Evolutionary conservation across 2,797 vertebrate genomes (phyloP), one percentile per base, ranked within the genome.

Genomic region (Heliangelus exortis): DNA sequence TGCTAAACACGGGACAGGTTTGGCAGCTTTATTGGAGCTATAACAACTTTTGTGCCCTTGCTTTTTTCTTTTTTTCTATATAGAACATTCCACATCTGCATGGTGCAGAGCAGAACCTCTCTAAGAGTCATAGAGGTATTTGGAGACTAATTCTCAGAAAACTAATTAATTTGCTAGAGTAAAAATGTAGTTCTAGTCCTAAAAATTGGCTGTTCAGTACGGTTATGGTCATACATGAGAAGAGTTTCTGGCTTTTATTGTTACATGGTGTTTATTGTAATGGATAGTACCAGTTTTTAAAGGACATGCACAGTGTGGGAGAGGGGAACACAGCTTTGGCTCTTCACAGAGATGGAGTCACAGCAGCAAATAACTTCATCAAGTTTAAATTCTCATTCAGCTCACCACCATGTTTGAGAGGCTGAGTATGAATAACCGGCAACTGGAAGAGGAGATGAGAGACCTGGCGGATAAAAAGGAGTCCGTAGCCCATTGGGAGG

Each of bases 401-500:
- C 96, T 99, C 80, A 98, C 97, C 15, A 55, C 95, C 73, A 97
- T 98, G 97, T 98, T 98, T 95, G 99, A 99, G 97, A 98, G 98
- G 88, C 73, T 99, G 97, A 98, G 97, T 95, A 74, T 97, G 92
- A 98, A 97, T 90, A 99, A 99, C 95, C 97, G 97, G 82, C 99
- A 99, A 93, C 98, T 99, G 96, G 99, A 99, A 97, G 99, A 99
- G 50, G 98, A 99, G 97, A 98, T 99, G 97, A 98, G 98, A 97
- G 99, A 99, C 95, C 97, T 99, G 93, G 98, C 99, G 34, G 99
- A 99, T 97, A 99, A 99, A 97, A 99, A 99, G 97, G 99, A 99
- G 96, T 99, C 99, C 0, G 99, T 99, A 10, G 99, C 99, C 45
- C 99, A 99, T 95, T 99, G 99, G 99, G 99, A 99, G 97, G 99